Percentiles rank a stretch among this genome's conserved stretches.
These are phyloP conservation scores for Solea solea DNA, from an alignment of 2,113 vertebrate species.

Conservation along the genomic window DNA sequence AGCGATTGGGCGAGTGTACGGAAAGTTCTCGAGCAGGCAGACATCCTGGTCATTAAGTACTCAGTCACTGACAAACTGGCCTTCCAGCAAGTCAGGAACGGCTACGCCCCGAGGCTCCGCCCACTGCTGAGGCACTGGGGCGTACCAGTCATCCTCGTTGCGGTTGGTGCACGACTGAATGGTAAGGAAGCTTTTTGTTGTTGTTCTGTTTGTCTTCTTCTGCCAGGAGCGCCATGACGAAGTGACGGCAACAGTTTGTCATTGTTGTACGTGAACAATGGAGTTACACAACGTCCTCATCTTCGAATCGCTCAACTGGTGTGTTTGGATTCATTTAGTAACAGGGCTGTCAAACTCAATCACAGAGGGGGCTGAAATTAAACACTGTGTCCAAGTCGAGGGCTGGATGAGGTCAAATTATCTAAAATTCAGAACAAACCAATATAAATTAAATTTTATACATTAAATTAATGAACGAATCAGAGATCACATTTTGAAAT, in stretches of 20 bases:
- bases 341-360: too few species aligned
- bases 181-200: conserved; percentile 82
- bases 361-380: too few species aligned
- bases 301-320: too few species aligned
- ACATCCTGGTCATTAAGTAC: conserved; percentile 97
- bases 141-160: conserved; percentile 92
- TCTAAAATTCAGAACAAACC: too few species aligned
- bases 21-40: conserved; percentile 89
- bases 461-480: too few species aligned
- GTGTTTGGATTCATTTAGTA: too few species aligned
- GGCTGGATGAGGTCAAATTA: too few species aligned
- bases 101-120: conserved; percentile 90
- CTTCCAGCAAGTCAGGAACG: conserved; percentile 92
- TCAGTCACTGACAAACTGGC: conserved; percentile 93
- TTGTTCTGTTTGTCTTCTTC: conserved; percentile 15
- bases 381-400: too few species aligned
- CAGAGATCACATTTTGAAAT: too few species aligned
- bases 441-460: too few species aligned
- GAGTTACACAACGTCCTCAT: neutral
- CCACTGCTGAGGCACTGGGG: conserved; percentile 88
- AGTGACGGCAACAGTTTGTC: neutral
- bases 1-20: conserved; percentile 92
- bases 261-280: conserved; percentile 2
- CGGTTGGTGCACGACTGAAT: conserved; percentile 90
- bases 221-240: neutral